These are phyloP conservation scores for Camponotus vicinus DNA, from an alignment of 1,140 invertebrate species.

Conservation along the genomic window DNA sequence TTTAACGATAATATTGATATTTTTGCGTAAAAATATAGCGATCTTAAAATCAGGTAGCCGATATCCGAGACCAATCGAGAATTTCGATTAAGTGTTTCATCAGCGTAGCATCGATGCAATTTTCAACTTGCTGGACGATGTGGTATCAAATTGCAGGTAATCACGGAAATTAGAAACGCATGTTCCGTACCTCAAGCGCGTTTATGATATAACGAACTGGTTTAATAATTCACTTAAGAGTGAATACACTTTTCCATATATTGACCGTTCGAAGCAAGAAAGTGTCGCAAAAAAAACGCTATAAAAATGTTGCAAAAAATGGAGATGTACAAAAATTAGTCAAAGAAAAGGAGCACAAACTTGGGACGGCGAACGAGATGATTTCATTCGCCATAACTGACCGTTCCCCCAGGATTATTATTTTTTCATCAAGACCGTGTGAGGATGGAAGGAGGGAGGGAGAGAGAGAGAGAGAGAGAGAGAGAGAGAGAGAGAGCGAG, in stretches of 20 bases:
- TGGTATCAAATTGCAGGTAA: conserved; percentile 72
- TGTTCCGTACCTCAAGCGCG: conserved; percentile 39
- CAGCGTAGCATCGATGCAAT: conserved; percentile 36
- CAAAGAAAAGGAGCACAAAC: conserved; percentile 43
- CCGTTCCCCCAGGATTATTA: conserved; percentile 85
- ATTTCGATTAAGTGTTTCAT: conserved; percentile 54
- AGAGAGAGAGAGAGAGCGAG: conserved; percentile 6
- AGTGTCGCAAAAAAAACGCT: neutral
- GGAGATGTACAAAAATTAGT: conserved; percentile 42
- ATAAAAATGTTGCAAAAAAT: conserved; percentile 17
- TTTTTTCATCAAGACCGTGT: conserved; percentile 83
- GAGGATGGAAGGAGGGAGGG: conserved; percentile 8
- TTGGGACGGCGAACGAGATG: conserved; percentile 69
- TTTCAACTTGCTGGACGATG: conserved; percentile 65
- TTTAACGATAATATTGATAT: conserved; percentile 10
- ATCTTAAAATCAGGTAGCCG: conserved; percentile 41
- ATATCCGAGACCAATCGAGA: conserved; percentile 4
- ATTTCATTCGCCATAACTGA: conserved; percentile 83
- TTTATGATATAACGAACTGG: conserved; percentile 53
- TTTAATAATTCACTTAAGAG: conserved; percentile 68
- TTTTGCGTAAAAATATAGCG: neutral
- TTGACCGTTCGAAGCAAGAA: neutral
- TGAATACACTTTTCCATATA: conserved; percentile 30
- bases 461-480: conserved; percentile 4
- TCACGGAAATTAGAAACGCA: conserved; percentile 73